Conservation (phyloP, 2,113 vertebrate species). For the Girardinichthys multiradiatus region DNA sequence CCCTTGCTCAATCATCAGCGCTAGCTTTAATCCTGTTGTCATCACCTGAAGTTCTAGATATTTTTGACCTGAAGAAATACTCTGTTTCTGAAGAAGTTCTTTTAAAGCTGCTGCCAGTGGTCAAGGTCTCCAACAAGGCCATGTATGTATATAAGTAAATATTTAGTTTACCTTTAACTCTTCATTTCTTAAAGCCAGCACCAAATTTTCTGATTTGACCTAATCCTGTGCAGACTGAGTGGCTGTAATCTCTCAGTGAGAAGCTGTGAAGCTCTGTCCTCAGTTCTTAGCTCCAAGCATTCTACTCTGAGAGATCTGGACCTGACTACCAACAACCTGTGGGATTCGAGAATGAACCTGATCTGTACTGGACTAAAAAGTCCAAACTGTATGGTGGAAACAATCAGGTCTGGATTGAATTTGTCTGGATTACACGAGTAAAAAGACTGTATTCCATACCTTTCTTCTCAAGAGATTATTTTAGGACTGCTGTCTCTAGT, state of each 20-base stretch:
- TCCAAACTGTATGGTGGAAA: too few species aligned
- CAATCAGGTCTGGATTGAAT: too few species aligned
- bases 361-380: too few species aligned
- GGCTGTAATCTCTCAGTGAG: constrained; percentile 21
- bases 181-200: background rate
- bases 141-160: constrained; percentile 25
- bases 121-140: constrained; percentile 14
- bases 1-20: constrained; percentile 39
- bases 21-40: constrained; percentile 44
- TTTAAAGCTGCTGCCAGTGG: too few species aligned
- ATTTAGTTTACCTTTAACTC: background rate
- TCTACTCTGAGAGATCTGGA: background rate
- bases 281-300: constrained; percentile 3
- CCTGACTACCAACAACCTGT: too few species aligned
- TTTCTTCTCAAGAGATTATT: too few species aligned
- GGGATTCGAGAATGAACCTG: too few species aligned
- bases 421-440: too few species aligned
- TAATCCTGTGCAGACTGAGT: constrained; percentile 21
- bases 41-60: constrained; percentile 29
- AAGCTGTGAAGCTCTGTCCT: constrained; percentile 15
- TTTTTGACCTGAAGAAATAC: background rate
- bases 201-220: background rate
- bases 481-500: too few species aligned
- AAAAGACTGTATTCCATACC: too few species aligned
- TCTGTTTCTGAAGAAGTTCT: too few species aligned